These are phyloP conservation scores for Spodoptera picta DNA, from an alignment of 2,888 invertebrate genomes.

Conservation along the genomic window DNA sequence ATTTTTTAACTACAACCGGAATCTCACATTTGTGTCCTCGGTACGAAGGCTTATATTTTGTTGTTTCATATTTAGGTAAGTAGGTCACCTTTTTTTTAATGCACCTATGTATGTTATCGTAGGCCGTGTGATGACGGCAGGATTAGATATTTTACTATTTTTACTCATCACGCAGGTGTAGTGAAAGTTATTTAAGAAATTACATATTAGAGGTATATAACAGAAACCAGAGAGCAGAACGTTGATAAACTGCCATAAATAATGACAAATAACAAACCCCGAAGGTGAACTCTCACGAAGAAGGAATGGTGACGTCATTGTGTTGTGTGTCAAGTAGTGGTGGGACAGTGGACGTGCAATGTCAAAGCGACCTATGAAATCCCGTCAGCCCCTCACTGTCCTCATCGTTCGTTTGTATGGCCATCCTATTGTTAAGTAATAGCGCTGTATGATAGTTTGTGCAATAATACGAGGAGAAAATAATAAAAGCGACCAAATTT, in stretches of 20 bases:
- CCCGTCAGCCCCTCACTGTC: neutral
- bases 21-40: conserved; percentile 33
- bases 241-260: no score
- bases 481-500: conserved; percentile 49
- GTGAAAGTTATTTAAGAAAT: no score
- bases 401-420: neutral
- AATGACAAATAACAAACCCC: no score
- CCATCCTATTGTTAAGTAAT: conserved; percentile 38
- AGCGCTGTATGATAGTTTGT: conserved; percentile 28
- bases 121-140: neutral
- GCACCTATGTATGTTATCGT: neutral
- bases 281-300: no score
- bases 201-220: no score
- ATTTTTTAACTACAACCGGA: conserved; percentile 27
- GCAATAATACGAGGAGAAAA: conserved; percentile 48
- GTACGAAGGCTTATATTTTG: conserved; percentile 35
- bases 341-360: no score
- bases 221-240: no score
- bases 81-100: conserved; percentile 39
- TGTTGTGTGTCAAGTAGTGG: no score
- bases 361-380: neutral
- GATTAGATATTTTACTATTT: no score
- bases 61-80: conserved; percentile 2
- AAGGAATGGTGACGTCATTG: no score
- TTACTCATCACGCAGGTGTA: no score